phyloP scores from a whole-genome alignment of 2,888 invertebrate genomes.

The Cosmopolites sordidus region DNA sequence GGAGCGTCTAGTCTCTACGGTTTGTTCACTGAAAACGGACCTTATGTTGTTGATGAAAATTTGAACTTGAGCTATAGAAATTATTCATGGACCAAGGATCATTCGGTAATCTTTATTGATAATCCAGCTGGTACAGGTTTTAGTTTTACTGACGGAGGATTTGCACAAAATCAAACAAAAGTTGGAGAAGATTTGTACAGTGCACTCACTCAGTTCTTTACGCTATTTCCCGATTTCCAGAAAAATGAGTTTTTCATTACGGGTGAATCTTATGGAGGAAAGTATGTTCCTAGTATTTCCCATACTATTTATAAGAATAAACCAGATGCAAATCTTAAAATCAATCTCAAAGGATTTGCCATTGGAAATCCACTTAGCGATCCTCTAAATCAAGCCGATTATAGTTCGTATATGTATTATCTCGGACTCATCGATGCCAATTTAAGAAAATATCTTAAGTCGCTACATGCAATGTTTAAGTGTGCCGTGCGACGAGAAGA shows the following conservation, averaged over 20 bases:
- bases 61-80: slow-evolving; percentile 50
- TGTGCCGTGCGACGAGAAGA: slow-evolving; percentile 60
- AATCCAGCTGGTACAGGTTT: slow-evolving; percentile 86
- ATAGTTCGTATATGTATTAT: slow-evolving; percentile 68
- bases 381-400: slow-evolving; percentile 56
- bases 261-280: slow-evolving; percentile 85
- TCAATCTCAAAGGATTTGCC: slow-evolving; percentile 39
- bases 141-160: slow-evolving; percentile 81
- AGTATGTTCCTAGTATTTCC: slow-evolving; percentile 68
- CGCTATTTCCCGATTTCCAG: slow-evolving; percentile 69
- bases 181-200: slow-evolving; percentile 74
- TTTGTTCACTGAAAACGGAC: slow-evolving; percentile 54
- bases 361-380: slow-evolving; percentile 64
- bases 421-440: slow-evolving; percentile 63
- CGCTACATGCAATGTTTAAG: slow-evolving; percentile 50
- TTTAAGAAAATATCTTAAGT: slow-evolving; percentile 49
- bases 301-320: slow-evolving; percentile 64
- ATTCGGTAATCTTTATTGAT: slow-evolving; percentile 83
- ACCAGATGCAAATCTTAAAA: slow-evolving; percentile 31
- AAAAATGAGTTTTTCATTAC: slow-evolving; percentile 75
- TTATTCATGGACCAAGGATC: slow-evolving; percentile 72
- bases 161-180: slow-evolving; percentile 69
- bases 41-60: slow-evolving; percentile 53
- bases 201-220: slow-evolving; percentile 73
- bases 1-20: slow-evolving; percentile 44